A percentile compares a stretch with the other conserved stretches of the same genome.
Evolutionary conservation across 2,113 vertebrate genomes (phyloP).

Genomic region (Bubalus kerabau): DNA sequence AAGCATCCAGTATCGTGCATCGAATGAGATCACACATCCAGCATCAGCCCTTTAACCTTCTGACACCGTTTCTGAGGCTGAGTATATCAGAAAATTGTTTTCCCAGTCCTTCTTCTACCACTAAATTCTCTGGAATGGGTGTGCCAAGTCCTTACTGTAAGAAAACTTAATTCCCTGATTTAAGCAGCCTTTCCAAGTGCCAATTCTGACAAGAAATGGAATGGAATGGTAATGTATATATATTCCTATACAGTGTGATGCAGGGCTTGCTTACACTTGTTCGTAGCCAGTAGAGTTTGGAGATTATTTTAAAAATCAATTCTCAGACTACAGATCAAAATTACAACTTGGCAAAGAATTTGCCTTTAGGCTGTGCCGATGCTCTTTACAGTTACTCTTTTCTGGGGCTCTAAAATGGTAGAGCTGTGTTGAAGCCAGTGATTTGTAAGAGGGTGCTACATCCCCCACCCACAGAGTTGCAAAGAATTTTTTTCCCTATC

Average conservation of each 20-base stretch:
- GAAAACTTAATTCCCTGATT: slow-evolving; percentile 14
- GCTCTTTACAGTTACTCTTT: not conserved
- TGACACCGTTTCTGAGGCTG: not conserved
- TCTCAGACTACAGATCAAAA: slow-evolving; percentile 31
- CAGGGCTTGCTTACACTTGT: slow-evolving; percentile 38
- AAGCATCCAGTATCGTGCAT: no score
- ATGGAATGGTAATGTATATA: slow-evolving; percentile 21
- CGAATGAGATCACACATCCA: not conserved
- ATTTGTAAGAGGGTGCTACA: not conserved
- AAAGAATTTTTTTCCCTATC: not conserved
- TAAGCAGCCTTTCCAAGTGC: not conserved
- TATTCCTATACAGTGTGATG: not conserved
- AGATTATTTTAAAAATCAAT: not conserved
- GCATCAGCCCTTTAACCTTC: not conserved
- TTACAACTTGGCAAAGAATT: slow-evolving; percentile 39
- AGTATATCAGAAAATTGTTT: not conserved
- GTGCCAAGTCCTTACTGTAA: slow-evolving; percentile 14
- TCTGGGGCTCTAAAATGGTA: slow-evolving; percentile 15
- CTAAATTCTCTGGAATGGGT: not conserved
- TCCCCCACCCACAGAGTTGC: not conserved
- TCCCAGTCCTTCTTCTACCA: not conserved
- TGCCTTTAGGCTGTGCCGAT: slow-evolving; percentile 10
- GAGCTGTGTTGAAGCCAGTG: not conserved
- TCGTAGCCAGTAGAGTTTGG: slow-evolving; percentile 39
- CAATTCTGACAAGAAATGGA: slow-evolving; percentile 1